Evolutionary conservation across 2,797 vertebrate genomes (phyloP), one percentile per base, ranked within the genome.

Genomic region (Microcaecilia unicolor): DNA sequence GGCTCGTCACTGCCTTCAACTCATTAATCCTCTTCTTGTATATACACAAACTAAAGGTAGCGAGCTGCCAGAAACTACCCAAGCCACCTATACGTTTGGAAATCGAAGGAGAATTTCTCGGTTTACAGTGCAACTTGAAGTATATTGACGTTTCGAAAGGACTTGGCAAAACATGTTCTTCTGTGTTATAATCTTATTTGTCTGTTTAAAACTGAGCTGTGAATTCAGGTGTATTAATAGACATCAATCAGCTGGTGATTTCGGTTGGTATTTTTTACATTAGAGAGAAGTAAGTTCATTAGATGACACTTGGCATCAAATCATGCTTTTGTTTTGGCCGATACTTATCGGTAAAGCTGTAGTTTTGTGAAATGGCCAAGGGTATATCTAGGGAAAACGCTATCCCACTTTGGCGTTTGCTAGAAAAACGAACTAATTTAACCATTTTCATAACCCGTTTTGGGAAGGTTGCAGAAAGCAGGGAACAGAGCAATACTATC

Each of bases 1-100:
- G 79, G 74, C 74, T 82, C 92, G 93, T 93, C 93, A 95, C 84
- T 64, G 76, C 81, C 72, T 78, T 65, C 78, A 74, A 83, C 85
- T 85, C 89, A 92, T 91, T 84, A 86, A 85, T 90, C 82, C 83
- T 74, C 56, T 78, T 80, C 69, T 83, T 72, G 72, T 64, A 69
- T 67, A 60, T 76, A 55, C 72, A 63, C 38, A 43, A 57, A 62
- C 61, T 59, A 59, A 83, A 87, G 78, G 82, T 84, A 72, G 73
- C 65, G 73, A 76, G 69, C 65, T 55, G 60, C 64, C 73, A 58
- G 71, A 52, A 78, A 54, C 58, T 59, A 8, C 50, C 40, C 45
- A 22, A 58, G 19, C 74, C 74, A 76, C 65, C 70, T 64, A 58
- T 60, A 46, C 69, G 12, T 64, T 66, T 51, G 74, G 73, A 65